Evolutionary conservation across 2,888 invertebrate genomes (phyloP).

Genomic region (Sympetrum striolatum): DNA sequence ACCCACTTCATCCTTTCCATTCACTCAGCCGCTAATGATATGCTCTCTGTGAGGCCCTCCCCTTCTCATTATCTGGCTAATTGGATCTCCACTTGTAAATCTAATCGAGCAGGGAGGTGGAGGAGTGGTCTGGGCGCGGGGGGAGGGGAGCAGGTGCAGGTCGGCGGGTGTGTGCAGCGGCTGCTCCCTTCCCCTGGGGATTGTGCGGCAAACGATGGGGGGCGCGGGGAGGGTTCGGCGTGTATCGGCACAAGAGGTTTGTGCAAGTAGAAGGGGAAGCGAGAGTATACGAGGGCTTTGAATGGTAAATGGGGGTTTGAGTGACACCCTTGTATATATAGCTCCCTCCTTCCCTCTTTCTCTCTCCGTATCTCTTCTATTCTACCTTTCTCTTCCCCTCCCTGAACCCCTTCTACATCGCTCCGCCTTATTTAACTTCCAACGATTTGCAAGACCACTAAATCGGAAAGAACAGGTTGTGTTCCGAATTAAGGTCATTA

Average conservation of each 20-base stretch:
- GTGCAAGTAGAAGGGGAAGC: background rate
- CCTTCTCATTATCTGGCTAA: slow-evolving; percentile 45
- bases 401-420: background rate
- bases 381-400: background rate
- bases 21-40: slow-evolving; percentile 49
- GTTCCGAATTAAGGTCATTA: background rate
- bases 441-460: background rate
- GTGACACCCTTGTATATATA: slow-evolving; percentile 29
- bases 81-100: slow-evolving; percentile 38
- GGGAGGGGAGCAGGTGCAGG: slow-evolving; percentile 41
- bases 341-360: background rate
- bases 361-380: too few relatives aligned
- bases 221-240: background rate
- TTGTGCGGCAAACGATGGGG: background rate
- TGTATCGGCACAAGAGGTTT: background rate
- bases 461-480: slow-evolving; percentile 6
- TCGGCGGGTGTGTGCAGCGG: slow-evolving; percentile 6
- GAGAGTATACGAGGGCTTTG: background rate
- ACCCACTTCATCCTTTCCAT: background rate
- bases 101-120: slow-evolving; percentile 21
- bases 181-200: background rate
- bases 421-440: background rate
- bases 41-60: slow-evolving; percentile 29
- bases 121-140: background rate
- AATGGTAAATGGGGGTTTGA: slow-evolving; percentile 39